phyloP scores from a whole-genome alignment of 2,797 vertebrate species.

The Arnoldichthys spilopterus region DNA sequence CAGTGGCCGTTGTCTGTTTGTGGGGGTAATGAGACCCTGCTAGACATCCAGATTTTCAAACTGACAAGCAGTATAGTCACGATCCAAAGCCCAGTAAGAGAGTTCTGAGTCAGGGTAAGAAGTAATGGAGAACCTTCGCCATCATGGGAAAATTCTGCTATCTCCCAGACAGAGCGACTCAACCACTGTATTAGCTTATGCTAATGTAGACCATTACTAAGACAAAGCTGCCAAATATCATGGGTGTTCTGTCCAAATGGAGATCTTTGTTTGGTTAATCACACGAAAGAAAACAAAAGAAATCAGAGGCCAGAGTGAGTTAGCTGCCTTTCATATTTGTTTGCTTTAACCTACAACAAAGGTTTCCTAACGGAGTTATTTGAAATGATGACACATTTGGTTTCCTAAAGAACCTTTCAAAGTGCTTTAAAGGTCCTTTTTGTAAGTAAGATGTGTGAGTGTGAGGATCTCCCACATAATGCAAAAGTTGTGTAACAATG shows the following conservation, averaged over 20 bases:
- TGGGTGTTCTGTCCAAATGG: conserved; percentile 40
- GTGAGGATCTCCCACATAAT: too few relatives aligned
- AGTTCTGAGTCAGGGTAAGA: conserved; percentile 49
- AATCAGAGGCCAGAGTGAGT: conserved; percentile 20
- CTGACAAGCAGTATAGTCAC: conserved; percentile 41
- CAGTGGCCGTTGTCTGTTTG: conserved; percentile 27
- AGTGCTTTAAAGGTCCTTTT: not conserved
- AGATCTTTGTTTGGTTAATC: conserved; percentile 41
- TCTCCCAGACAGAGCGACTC: conserved; percentile 25
- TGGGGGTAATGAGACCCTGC: conserved; percentile 44
- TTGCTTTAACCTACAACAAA: not conserved
- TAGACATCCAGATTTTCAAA: conserved; percentile 44
- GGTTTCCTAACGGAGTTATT: not conserved
- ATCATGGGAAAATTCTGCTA: conserved; percentile 48
- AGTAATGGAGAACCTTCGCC: conserved; percentile 44
- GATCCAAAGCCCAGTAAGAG: conserved; percentile 29
- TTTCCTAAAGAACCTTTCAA: too few relatives aligned
- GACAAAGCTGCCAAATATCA: conserved; percentile 40
- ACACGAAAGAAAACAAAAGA: conserved; percentile 4
- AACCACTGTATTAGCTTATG: conserved; percentile 33
- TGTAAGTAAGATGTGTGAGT: too few relatives aligned
- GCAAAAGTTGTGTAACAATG: too few relatives aligned
- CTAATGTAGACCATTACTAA: conserved; percentile 46
- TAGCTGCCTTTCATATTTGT: conserved; percentile 17
- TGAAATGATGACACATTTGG: not conserved